Evolutionary conservation across 2,888 invertebrate species (phyloP), one percentile per base, ranked within the genome.

Genomic region (Fragum fragum): DNA sequence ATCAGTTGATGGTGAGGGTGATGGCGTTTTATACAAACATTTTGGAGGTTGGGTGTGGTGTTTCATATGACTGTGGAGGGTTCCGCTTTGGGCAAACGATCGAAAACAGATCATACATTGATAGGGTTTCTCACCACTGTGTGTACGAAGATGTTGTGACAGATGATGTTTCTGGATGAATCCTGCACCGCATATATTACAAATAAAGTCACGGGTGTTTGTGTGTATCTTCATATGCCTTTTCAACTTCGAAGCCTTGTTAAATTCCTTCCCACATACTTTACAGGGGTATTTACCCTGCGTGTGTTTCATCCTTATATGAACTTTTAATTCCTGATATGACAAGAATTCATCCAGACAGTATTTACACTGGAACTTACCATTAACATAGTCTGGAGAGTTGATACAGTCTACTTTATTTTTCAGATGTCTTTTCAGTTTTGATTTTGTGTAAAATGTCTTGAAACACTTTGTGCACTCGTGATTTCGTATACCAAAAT

Each of bases 11-110:
- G 47, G 2, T 14, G 23, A 2, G 23, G 57, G 47, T 14, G 47
- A 47, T 14, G 47, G 28, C 0, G 16, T 23, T 18, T 57, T 57
- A 7, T 26, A 57, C 16, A 28, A 57, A 18, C 16, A 26, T 14
- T 0, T 26, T 23, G 23, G 57, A 14, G 63, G n/a, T 29, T 32
- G 9, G 2, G 32, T n/a, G 70, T 83, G 83, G 66, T 83, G 83
- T 52, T 82, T 85, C 85, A 85, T 81, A 26, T 85, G 85, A 52
- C 81, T 85, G 59, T 85, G 79, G n/a, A 85, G 59, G 0, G 85
- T 85, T n/a, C 79, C 79, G 70, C 73, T 85, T 52, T 85, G 85
- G 9, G 85, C 85, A 42, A 85, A 85, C 2, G 61, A 72, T 26
- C 73, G 76, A 23, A 68, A 28, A 23, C 85, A 85, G 14, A 82